Evolutionary conservation across 2,888 invertebrate genomes (phyloP), one percentile per base, ranked within the genome.

Genomic region (Notodonta ziczac): DNA sequence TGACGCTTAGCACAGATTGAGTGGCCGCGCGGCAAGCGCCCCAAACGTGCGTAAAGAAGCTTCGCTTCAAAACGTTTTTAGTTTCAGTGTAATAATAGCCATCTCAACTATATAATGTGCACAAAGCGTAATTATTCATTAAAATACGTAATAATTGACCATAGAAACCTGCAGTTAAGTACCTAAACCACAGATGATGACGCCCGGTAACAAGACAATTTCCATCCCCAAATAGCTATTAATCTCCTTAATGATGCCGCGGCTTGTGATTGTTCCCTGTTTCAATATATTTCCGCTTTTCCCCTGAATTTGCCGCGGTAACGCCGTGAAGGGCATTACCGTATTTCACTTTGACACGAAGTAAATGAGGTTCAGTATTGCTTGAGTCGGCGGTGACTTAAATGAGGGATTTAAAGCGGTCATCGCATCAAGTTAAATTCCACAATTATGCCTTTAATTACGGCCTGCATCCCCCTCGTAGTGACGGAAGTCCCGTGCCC

Each of bases 311-410:
- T 71, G 57, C 51, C 58, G 71, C 54, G 57, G 67, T 63, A 60
- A 59, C 51, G 13, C 57, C 16, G 73, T 73, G 72, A 78, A 78
- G 80, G 75, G 68, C 80, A 80, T 81, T 80, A 81, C 74, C 79
- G 80, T 85, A 82, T 83, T 81, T 85, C 80, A 81, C 72, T 80
- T 67, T 72, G 61, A 78, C 81, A 74, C 72, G 71, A 68, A 80
- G 74, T 80, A 60, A 69, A 69, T 69, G 80, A 80, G 82, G 67
- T 76, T 72, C 64, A 79, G 75, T 74, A 76, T 77, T 70, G 66
- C 60, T 62, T 66, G 16, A 50, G 16, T 50, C 10, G 10, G 50
- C 16, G 16, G 50, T n/a, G 48, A 50, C 16, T 50, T 16, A 46
- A n/a, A n/a, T 46, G 46, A n/a, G 46, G 5, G 46, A 10, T n/a